These are phyloP conservation scores for Anastrepha obliqua DNA, from an alignment of 1,140 invertebrate genomes.

Conservation along the genomic window DNA sequence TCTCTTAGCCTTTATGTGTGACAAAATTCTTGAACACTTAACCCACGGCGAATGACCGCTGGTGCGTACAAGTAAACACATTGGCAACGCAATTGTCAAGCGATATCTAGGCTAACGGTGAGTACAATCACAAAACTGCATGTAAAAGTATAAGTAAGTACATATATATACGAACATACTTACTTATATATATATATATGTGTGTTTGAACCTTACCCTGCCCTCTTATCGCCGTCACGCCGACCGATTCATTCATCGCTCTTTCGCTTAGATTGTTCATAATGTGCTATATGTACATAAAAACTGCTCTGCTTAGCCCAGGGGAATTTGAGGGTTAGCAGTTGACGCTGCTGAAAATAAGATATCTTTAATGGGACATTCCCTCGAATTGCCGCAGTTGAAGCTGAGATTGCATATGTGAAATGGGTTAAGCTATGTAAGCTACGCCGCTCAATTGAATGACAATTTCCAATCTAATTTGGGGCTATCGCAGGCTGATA, in stretches of 20 bases:
- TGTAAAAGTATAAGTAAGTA: too few species aligned
- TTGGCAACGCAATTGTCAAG: slow-evolving; percentile 9
- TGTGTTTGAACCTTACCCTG: background rate
- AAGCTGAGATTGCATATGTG: background rate
- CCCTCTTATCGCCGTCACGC: too few species aligned
- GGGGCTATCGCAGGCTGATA: background rate
- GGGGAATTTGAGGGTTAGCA: background rate
- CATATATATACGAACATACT: background rate
- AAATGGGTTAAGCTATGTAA: background rate
- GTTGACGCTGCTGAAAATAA: background rate
- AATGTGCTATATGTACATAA: too few species aligned
- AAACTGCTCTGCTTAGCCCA: background rate
- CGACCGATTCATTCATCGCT: background rate
- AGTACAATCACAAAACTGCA: background rate
- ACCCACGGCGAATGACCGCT: background rate
- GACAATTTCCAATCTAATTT: slow-evolving; percentile 7
- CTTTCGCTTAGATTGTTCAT: background rate
- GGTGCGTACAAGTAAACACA: background rate
- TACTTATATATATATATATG: background rate
- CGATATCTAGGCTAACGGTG: background rate
- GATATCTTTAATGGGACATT: background rate
- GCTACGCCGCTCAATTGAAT: background rate
- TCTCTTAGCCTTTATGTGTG: background rate
- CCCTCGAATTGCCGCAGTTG: background rate
- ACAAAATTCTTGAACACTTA: background rate